Conservation (phyloP, 1,140 invertebrate genomes). For the Drosophila arizonae region DNA sequence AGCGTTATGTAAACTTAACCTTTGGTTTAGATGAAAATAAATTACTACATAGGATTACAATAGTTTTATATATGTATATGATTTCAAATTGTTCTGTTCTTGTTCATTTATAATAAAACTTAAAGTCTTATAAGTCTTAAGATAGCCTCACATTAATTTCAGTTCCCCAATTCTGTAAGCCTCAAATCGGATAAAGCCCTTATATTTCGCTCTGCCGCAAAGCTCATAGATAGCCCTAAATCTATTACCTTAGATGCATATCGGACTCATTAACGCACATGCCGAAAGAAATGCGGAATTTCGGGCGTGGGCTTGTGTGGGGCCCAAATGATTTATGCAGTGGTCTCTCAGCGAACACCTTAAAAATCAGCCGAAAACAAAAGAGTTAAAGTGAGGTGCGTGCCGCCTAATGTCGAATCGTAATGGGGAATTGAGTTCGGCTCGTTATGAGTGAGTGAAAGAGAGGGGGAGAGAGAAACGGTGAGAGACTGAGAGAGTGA, state of each 20-base stretch:
- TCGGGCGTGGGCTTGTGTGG: constrained; percentile 12
- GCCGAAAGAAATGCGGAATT: constrained; percentile 12
- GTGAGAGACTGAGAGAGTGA: no score
- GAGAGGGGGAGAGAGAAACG: neutral
- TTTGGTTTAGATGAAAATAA: no score
- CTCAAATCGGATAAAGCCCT: no score
- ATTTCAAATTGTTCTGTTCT: no score
- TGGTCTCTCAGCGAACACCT: constrained; percentile 6
- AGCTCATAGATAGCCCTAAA: neutral
- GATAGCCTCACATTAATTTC: no score
- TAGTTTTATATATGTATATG: no score
- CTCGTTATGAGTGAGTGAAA: constrained; percentile 41
- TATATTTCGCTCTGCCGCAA: no score
- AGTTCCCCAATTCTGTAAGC: no score
- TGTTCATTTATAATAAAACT: no score
- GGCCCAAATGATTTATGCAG: constrained; percentile 7
- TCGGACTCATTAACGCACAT: neutral
- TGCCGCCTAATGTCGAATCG: constrained; percentile 23
- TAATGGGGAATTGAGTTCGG: constrained; percentile 20
- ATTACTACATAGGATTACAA: no score
- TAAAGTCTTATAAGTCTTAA: no score
- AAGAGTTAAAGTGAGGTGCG: constrained; percentile 26
- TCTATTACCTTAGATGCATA: neutral
- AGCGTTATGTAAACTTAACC: neutral
- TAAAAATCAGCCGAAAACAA: constrained; percentile 23